Evolutionary conservation across 1,140 invertebrate species (phyloP), one percentile per base, ranked within the genome.

Genomic region (Platyscapa corneri): DNA sequence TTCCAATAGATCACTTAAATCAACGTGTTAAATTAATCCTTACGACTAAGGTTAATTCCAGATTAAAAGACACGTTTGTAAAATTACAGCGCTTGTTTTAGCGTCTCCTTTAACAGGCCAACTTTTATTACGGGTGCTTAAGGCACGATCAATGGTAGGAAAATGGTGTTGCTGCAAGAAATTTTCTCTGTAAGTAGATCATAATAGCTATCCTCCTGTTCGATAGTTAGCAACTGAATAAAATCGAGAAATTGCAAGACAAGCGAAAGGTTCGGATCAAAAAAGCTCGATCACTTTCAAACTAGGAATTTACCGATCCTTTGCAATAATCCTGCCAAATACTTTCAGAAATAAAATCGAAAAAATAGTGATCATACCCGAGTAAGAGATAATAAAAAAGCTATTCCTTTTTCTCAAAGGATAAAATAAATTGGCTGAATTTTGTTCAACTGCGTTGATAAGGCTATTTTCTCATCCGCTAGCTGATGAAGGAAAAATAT

Each of bases 291-390:
- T 64, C 27, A n/a, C 7, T n/a, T 64, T 7, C 5, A 30, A 1
- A 64, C 27, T 64, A 64, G 12, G n/a, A 72, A 39, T 72, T 72
- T 34, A 20, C 16, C 30, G 34, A 39, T 72, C 20, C 18, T 39
- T 72, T 37, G 18, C 34, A 39, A 39, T 34, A 6, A 75, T 65
- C 30, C 64, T 30, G 53, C 5, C n/a, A 5, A 2, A 84, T 79
- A 56, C 18, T 30, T 32, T 8, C 0, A 8, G 39, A 49, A 70
- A 78, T 78, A 70, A 84, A 84, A 78, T 53, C 34, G 27, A 42
- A 64, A 34, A 84, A 60, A 79, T 84, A 79, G 60, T 60, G 83
- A 72, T 72, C 42, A 53, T 70, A 64, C 34, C 56, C 6, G 23
- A 72, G 10, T 37, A n/a, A 23, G 64, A 67, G 34, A 72, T 72